These are phyloP conservation scores for Alfaro cultratus DNA, from an alignment of 2,797 vertebrate species.

Conservation along the genomic window DNA sequence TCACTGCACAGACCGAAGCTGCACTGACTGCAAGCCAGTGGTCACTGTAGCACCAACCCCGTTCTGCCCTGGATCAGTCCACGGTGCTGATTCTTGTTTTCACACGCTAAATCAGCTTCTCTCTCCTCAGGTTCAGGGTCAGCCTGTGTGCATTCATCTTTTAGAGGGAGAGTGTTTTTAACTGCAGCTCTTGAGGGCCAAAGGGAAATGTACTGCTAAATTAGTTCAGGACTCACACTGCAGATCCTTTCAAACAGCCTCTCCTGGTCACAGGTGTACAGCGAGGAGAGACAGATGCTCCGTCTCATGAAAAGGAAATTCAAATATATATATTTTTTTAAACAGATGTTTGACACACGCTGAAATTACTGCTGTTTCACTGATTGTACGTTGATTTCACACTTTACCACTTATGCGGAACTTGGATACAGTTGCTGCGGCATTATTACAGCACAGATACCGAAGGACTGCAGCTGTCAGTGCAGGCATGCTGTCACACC, in stretches of 20 bases:
- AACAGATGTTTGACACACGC: slow-evolving; percentile 28
- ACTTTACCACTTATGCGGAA: neutral
- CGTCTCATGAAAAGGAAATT: slow-evolving; percentile 20
- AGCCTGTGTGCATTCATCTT: slow-evolving; percentile 53
- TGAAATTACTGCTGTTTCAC: slow-evolving; percentile 15
- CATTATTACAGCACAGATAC: slow-evolving; percentile 5
- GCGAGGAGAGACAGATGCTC: slow-evolving; percentile 33
- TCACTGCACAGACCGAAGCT: slow-evolving; percentile 17
- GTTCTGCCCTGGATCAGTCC: slow-evolving; percentile 56
- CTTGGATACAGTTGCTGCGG: slow-evolving; percentile 16
- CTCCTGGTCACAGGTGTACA: slow-evolving; percentile 49
- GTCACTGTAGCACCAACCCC: slow-evolving; percentile 31
- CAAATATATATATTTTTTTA: slow-evolving; percentile 11
- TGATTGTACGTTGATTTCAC: slow-evolving; percentile 6
- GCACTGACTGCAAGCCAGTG: slow-evolving; percentile 40
- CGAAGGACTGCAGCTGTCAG: slow-evolving; percentile 16
- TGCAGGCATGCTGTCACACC: slow-evolving; percentile 1
- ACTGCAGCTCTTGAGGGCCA: slow-evolving; percentile 47
- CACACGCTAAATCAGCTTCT: slow-evolving; percentile 65
- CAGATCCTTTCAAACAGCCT: slow-evolving; percentile 23
- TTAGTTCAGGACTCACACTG: slow-evolving; percentile 34
- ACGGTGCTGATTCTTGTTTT: slow-evolving; percentile 67
- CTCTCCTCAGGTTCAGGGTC: slow-evolving; percentile 54
- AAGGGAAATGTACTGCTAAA: slow-evolving; percentile 40
- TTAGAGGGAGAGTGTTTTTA: slow-evolving; percentile 44